Percentiles rank a stretch among this genome's conserved stretches.
phyloP scores from a whole-genome alignment of 1,140 invertebrate genomes.

The Calephelis virginiensis region DNA sequence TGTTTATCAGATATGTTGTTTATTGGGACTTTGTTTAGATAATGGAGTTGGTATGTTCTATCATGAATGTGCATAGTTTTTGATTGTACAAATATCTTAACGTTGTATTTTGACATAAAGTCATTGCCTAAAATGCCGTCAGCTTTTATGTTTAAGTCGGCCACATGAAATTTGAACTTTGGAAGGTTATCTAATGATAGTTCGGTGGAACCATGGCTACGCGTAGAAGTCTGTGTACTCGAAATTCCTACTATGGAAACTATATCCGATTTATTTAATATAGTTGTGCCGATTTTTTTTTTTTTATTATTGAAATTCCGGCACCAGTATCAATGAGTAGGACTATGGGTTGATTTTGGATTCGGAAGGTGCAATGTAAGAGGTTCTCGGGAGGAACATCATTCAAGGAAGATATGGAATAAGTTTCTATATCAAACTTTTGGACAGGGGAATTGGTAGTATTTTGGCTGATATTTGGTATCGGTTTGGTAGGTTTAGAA shows the following conservation, averaged over 20 bases:
- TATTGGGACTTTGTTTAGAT: slow-evolving; percentile 22
- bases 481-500: no score
- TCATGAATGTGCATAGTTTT: slow-evolving; percentile 35
- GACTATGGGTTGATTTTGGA: no score
- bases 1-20: slow-evolving; percentile 23
- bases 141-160: slow-evolving; percentile 35
- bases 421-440: background rate
- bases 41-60: slow-evolving; percentile 33
- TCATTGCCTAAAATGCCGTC: slow-evolving; percentile 43
- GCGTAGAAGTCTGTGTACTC: slow-evolving; percentile 12
- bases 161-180: slow-evolving; percentile 34
- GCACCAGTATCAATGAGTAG: slow-evolving; percentile 23
- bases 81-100: slow-evolving; percentile 34
- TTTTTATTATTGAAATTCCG: slow-evolving; percentile 22
- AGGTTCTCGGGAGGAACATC: slow-evolving; percentile 2
- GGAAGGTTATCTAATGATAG: slow-evolving; percentile 36
- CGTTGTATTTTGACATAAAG: slow-evolving; percentile 39
- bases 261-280: slow-evolving; percentile 20
- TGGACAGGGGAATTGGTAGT: background rate
- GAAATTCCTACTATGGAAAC: slow-evolving; percentile 24
- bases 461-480: no score
- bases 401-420: background rate
- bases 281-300: slow-evolving; percentile 21
- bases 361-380: slow-evolving; percentile 18
- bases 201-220: slow-evolving; percentile 26